Base-by-base conservation (phyloP, 1,140 invertebrate species). In the Drosophila burlai region DNA sequence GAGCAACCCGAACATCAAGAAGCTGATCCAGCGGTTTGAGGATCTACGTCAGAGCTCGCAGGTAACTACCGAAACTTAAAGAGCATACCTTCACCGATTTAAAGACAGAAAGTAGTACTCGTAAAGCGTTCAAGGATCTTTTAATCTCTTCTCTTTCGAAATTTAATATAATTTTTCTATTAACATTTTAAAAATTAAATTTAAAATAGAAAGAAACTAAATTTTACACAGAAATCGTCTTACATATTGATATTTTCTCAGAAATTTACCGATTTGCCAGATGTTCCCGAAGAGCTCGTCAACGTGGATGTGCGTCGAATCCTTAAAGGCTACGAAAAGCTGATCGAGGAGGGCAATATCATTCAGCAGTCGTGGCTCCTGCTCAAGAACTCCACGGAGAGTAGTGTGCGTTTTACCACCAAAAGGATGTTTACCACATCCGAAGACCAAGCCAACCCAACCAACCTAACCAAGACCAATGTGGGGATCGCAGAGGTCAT, bases 291-390 rank as follows among this genome's bases (percentile, higher is more conserved):
- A 52, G 85, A 89, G 62, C 64, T 89, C 3, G 15, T 72, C 7
- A 68, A 80, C 8, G 84, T 89, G 26, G 84, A 89, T 64, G 84
- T 89, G 36, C 52, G 77, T 3, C 80, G 69, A 34, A 72, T 89
- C 40, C 69, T 89, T 2, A 59, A 72, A 16, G 74, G 74, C 31
- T 89, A 90, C 38, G 84, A 89, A 34, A 67, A 69, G 45, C 69
- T 84, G 9, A 84, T 89, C 34, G 54, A 76, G 10, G 85, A 89
- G 2, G 85, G 63, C 13, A 81, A 63, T 15, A 55, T 69, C 8
- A 46, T 89, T 18, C 84, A 89, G 31, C 67, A 75, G 5, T 81
- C 81, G 2, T 90, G 85, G 85, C 47, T 73, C 7, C 55, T 81
- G 6, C 57, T 89, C 9, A 84, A 73, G 34, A 81, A 81, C 10